Evolutionary conservation across 2,888 invertebrate genomes (phyloP), one percentile per base, ranked within the genome.

Genomic region (Saturnia japonica): DNA sequence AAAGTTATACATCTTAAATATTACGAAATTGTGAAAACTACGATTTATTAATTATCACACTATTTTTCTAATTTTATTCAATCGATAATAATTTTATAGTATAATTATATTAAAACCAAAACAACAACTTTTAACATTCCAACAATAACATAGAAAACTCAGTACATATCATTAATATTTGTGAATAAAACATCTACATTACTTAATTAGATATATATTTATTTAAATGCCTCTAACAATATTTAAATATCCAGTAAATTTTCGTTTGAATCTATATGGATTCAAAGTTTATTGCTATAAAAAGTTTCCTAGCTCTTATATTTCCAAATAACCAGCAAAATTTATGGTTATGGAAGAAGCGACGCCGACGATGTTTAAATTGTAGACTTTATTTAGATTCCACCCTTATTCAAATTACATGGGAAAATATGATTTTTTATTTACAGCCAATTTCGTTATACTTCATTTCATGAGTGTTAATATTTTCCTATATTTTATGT

Each of bases 271-370:
- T 60, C 60, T 47, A 68, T 47, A 62, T 71, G 60, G 60, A 60
- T 54, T 62, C 68, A 51, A 68, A 68, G 62, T 60, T 62, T 68
- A 71, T 71, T 71, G 68, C 68, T 47, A 40, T 64, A 28, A 64
- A 68, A 71, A 68, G 45, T 60, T 45, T 28, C 62, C 51, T 64
- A 71, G 47, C 71, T 22, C 45, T 60, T 64, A 45, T 22, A 67
- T 68, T 72, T 72, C 69, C 34, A 40, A 60, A 69, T 72, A 72
- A 60, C 69, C 67, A 47, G 67, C 60, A 42, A 70, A 72, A 72
- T 72, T 72, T 72, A 72, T 68, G 71, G 47, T 71, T 72, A 72
- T 72, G 67, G 69, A 47, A 54, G 67, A 67, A 47, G 60, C 64
- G 71, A 57, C 45, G 67, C 51, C 40, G 57, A 40, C 68, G 34